A percentile compares a stretch with the other conserved stretches of the same genome.
phyloP scores from a whole-genome alignment of 2,113 vertebrate species.

The Fregata magnificens region DNA sequence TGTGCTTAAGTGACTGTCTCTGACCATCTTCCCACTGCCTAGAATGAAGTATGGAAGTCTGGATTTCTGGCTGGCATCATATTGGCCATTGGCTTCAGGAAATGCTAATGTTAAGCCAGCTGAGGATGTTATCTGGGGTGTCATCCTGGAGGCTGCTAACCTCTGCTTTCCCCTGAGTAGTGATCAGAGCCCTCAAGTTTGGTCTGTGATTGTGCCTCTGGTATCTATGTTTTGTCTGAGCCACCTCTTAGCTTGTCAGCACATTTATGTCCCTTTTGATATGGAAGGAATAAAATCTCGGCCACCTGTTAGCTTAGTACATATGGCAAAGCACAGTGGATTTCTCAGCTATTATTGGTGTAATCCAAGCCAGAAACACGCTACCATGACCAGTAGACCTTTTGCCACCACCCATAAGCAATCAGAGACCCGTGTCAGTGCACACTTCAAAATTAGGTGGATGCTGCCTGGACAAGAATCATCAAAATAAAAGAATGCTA shows the following conservation, averaged over 20 bases:
- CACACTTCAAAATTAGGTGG: neutral
- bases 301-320: neutral
- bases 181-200: neutral
- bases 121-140: neutral
- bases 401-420: neutral
- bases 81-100: neutral
- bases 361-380: neutral
- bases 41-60: neutral
- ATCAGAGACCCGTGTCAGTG: neutral
- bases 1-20: neutral
- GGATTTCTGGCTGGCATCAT: neutral
- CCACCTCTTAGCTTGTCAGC: neutral
- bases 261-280: neutral
- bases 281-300: neutral
- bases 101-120: neutral
- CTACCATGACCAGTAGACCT: neutral
- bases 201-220: neutral
- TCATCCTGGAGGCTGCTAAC: neutral
- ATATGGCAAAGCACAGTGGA: neutral
- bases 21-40: neutral
- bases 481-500: neutral
- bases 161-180: neutral
- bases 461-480: neutral
- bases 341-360: neutral
- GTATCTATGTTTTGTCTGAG: neutral